Evolutionary conservation across 2,797 vertebrate species (phyloP), one percentile per base, ranked within the genome.

Genomic region (Trematomus bernacchii): DNA sequence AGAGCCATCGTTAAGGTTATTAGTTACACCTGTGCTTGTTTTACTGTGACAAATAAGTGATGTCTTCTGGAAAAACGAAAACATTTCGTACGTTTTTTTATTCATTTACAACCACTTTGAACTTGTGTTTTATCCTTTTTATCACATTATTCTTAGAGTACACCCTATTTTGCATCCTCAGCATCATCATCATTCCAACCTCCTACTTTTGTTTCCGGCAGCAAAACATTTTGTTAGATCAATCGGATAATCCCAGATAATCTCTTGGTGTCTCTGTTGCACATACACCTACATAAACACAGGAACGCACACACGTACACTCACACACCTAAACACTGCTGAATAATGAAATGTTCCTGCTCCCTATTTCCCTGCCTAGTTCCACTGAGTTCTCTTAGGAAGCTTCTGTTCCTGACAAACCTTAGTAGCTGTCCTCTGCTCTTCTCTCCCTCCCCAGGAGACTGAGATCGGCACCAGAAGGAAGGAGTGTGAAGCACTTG

Each of bases 391-490:
- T 71, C 57, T 84, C 66, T 67, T 64, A 58, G 58, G 70, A 83
- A 85, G 72, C 73, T 62, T 87, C 47, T 80, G 76, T 87, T 84
- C 79, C 74, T 83, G 69, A 88, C 76, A 84, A 80, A 82, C 72
- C 65, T 67, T 63, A 74, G 73, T 86, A 89, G 87, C 75, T 77
- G 52, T 85, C 79, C 64, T 89, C 61, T 86, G 53, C 44, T 77
- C 79, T 77, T 83, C 57, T 66, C 60, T 77, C 77, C 83, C 79
- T 87, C 77, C 86, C 66, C 88, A 96, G 95, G 94, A 95, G 93
- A 94, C 89, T 73, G 94, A 95, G 90, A 93, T 94, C 92, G 92
- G 91, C 92, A 93, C 84, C 91, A 95, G 89, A 84, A 90, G 87
- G 78, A 93, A 93, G 85, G 94, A 95, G 94, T 94, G 93, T 84